Percentiles rank a stretch among this genome's conserved stretches.
phyloP scores from a whole-genome alignment of 2,113 vertebrate genomes.

The Elanoides forficatus region DNA sequence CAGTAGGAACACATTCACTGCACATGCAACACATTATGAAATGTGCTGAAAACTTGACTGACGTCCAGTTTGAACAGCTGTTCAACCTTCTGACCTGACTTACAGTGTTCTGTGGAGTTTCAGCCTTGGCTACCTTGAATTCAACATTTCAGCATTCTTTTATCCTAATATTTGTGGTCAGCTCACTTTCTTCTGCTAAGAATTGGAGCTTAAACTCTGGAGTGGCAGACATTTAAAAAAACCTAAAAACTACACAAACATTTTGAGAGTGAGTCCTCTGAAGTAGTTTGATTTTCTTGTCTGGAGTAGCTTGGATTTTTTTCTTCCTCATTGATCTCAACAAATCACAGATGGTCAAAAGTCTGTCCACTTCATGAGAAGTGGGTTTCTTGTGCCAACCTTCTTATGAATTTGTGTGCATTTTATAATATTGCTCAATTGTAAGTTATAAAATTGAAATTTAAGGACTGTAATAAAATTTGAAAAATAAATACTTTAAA shows the following conservation, averaged over 20 bases:
- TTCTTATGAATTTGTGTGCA: background rate
- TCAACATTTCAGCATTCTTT: background rate
- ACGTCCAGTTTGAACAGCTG: background rate
- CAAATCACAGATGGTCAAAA: background rate
- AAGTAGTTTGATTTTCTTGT: background rate
- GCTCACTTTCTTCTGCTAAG: background rate
- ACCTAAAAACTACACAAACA: background rate
- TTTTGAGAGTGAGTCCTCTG: background rate
- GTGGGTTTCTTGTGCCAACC: background rate
- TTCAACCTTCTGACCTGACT: background rate
- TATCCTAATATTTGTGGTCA: background rate
- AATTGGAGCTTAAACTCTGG: background rate
- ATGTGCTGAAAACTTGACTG: background rate
- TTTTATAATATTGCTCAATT: background rate
- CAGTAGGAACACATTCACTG: background rate
- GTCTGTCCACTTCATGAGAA: background rate
- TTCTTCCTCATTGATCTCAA: background rate
- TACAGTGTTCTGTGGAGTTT: background rate
- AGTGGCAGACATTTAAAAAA: background rate
- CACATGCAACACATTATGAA: background rate
- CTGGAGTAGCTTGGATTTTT: background rate
- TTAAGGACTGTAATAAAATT: background rate
- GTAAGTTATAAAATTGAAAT: background rate
- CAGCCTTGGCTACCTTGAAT: background rate
- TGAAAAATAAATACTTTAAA: background rate